Evolutionary conservation across 1,140 invertebrate genomes (phyloP), one percentile per base, ranked within the genome.

Genomic region (Aphelinus atriplicis): DNA sequence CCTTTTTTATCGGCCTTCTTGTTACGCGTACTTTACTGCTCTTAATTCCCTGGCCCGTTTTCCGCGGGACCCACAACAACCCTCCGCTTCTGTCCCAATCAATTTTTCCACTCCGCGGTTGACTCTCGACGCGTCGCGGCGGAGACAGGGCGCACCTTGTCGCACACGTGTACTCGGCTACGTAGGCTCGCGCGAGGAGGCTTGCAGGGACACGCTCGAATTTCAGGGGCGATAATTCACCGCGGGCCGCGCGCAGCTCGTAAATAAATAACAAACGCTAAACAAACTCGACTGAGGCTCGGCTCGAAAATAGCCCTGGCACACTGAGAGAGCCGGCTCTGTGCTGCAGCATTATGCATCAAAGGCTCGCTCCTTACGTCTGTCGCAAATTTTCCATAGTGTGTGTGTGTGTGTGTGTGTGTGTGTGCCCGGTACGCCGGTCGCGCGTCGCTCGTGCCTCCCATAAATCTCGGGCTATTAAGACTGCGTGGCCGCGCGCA

Each of bases 381-480:
- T 26, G 26, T 26, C 26, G 26, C 26, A 26, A 26, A 26, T 26
- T 26, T 10, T 55, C 5, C 10, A 26, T 26, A 26, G 26, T 26
- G 26, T 26, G 58, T 7, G 58, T 60, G 58, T 60, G 26, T 60
- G 42, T 26, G 58, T 60, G 58, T 9, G 58, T 9, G 26, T 26
- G 26, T 26, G 26, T 26, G 26, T 26, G 26, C 26, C 26, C 57
- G 73, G 76, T 77, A 73, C 26, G 26, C 26, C 79, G 61, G 71
- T 72, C 73, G 71, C 67, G 69, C 71, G 78, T 81, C 78, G 69
- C 61, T 53, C 71, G 71, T 74, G 72, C 5, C 51, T 7, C 76
- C 80, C 80, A 85, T 87, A 87, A 86, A 87, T 87, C 84, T 85
- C 77, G 77, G 77, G 85, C 85, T 86, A 87, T 87, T 86, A 87